Base-by-base conservation (phyloP, 1,140 invertebrate species). In the Brachionus angularis region DNA sequence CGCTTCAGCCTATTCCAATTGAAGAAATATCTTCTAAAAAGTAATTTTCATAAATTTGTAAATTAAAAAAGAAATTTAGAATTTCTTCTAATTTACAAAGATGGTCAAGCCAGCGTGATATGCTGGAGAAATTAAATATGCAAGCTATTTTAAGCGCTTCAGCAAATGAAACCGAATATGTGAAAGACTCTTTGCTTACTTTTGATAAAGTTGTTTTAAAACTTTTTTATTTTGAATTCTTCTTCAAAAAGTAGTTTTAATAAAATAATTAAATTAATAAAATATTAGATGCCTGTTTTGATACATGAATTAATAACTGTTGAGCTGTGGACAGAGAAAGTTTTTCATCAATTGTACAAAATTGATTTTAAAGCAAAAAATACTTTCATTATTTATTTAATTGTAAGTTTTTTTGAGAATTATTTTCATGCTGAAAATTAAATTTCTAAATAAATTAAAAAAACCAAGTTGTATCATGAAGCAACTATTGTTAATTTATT, bases 51-150 rank as follows among this genome's bases (percentile, higher is more conserved):
- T 46, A 71, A 39, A 21, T n/a, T 70, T 21, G n/a, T 23, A 18
- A 29, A 29, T 1, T 44, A 31, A 18, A 23, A 14, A 25, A 46
- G 25, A 8, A 27, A 18, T 18, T 46, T 31, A 33, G 14, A 25
- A n/a, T 2, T 33, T 70, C 8, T 25, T 42, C 58, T 14, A 7
- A 8, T 33, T 5, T 10, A 67, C 73, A 21, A 67, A 79, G 79
- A 64, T 82, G 80, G 80, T 58, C 72, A 10, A 75, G 75, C 58
- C 81, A 82, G 70, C 80, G 80, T 76, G 80, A 82, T 74, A 75
- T 78, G 31, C 46, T 81, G 1, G 80, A 82, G 70, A 81, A 81
- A 72, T 61, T 82, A 34, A 82, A 82, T 74, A 82, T 82, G 76
- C 80, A 82, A 72, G 80, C 81, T 27, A 76, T 81, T 0, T 36